Conservation (phyloP, 2,797 vertebrate genomes). For the Philypnodon macrostomus region DNA sequence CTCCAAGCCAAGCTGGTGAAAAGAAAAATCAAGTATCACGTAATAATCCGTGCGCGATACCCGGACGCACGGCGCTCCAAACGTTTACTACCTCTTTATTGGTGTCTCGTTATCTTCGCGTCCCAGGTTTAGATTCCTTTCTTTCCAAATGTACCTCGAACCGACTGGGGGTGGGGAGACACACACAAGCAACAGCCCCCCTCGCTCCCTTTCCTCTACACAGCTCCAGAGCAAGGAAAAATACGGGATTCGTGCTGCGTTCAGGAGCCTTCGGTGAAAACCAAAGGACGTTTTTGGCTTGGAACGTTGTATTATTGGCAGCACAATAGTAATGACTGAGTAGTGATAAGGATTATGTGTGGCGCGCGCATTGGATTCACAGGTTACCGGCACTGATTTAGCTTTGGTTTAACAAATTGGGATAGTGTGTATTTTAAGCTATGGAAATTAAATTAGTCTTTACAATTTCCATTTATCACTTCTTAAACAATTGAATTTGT, state of each 20-base stretch:
- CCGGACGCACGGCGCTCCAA: conserved; percentile 50
- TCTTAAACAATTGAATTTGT: too few species aligned
- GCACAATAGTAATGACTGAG: background rate
- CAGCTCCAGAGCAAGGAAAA: conserved; percentile 21
- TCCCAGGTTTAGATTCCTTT: conserved; percentile 65
- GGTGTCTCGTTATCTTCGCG: conserved; percentile 65
- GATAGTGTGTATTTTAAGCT: too few species aligned
- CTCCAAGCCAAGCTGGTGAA: conserved; percentile 32
- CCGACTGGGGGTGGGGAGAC: conserved; percentile 75
- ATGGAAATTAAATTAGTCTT: too few species aligned
- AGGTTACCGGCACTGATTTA: too few species aligned
- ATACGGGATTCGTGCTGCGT: conserved; percentile 60
- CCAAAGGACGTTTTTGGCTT: background rate
- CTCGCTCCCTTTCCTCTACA: conserved; percentile 33
- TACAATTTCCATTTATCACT: too few species aligned
- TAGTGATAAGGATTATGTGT: too few species aligned
- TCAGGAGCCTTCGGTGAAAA: conserved; percentile 34
- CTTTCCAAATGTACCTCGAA: conserved; percentile 65
- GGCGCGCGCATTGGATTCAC: too few species aligned
- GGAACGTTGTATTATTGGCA: background rate
- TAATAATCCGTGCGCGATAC: conserved; percentile 61
- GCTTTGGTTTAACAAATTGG: too few species aligned
- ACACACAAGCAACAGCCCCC: conserved; percentile 66
- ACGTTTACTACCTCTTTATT: conserved; percentile 37
- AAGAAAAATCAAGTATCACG: conserved; percentile 38